A percentile compares a stretch with the other conserved stretches of the same genome.
phyloP scores from a whole-genome alignment of 1,140 invertebrate genomes.

The Drosophila melanica region DNA sequence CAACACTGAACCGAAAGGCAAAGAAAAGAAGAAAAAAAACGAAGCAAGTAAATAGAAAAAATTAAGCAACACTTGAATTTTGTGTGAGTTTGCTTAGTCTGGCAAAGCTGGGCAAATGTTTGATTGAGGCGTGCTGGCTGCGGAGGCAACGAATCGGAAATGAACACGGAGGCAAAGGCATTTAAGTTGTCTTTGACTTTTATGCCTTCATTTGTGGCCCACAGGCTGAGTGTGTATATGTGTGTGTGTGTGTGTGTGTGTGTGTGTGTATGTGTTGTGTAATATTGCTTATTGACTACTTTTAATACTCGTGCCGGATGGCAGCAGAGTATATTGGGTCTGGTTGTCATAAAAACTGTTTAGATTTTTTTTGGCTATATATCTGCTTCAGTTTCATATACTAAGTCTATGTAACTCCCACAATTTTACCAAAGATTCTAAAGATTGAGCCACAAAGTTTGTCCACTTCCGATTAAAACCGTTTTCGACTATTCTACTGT shows the following conservation, averaged over 20 bases:
- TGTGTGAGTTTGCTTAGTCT: conserved; percentile 49
- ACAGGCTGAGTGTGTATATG: conserved; percentile 3
- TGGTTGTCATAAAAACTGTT: no score
- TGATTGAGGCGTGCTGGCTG: conserved; percentile 21
- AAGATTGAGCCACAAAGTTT: no score
- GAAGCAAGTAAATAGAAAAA: background rate
- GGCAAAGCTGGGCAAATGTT: conserved; percentile 45
- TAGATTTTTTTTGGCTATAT: no score
- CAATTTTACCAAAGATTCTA: no score
- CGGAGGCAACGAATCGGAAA: conserved; percentile 25
- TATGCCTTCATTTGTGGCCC: conserved; percentile 26
- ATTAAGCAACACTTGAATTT: conserved; percentile 27
- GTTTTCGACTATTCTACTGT: no score
- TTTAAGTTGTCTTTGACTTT: conserved; percentile 21
- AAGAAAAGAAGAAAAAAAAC: background rate
- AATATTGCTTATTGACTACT: conserved; percentile 24
- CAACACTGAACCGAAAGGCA: background rate
- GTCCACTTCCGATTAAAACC: no score
- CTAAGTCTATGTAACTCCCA: no score
- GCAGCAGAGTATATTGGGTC: no score
- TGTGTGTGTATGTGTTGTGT: conserved; percentile 6
- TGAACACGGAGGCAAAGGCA: conserved; percentile 13
- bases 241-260: conserved; percentile 3
- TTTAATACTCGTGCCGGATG: background rate
- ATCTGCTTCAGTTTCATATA: no score